Evolutionary conservation across 1,140 invertebrate species (phyloP), one percentile per base, ranked within the genome.

Genomic region (Thalassaphorura encarpata): DNA sequence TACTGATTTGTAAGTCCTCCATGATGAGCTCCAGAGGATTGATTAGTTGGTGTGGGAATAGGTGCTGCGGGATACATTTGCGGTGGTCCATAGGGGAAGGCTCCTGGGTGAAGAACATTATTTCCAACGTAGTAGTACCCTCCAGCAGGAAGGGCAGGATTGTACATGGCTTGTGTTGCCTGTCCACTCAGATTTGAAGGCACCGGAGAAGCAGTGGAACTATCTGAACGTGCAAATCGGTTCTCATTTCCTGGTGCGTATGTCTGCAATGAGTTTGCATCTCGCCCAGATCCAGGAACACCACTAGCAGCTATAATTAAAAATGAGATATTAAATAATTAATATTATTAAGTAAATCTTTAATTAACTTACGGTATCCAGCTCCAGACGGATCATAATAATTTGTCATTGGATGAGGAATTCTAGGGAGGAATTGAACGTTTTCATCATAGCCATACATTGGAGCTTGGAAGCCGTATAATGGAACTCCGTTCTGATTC

Each of bases 151-250:
- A 26, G 56, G 27, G 50, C 26, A 51, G 52, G 57, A 46, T 62
- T 62, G 52, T 61, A 58, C 24, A 52, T 31, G 36, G 54, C 54
- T 33, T 57, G 54, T 13, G 55, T 58, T 42, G 53, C 59, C 47
- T 47, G 49, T 42, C 62, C 62, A 24, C 58, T 43, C 29, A 64
- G 52, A 59, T 64, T 64, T 46, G 63, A 64, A 57, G 60, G 63
- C 54, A 65, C 63, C 40, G 63, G 63, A 26, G 60, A 62, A 27
- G 59, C 63, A 28, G 60, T 61, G 18, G 63, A 65, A 54, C 60
- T 62, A 36, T 65, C 63, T 11, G 60, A 60, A 11, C 63, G 41
- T 26, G 58, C 46, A 36, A 62, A 65, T 29, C 63, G 19, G 11
- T 39, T 43, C 46, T 64, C 63, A 21, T 56, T 42, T 26, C 46